Conservation (phyloP, 2,888 invertebrate species). For the Leucania comma region DNA sequence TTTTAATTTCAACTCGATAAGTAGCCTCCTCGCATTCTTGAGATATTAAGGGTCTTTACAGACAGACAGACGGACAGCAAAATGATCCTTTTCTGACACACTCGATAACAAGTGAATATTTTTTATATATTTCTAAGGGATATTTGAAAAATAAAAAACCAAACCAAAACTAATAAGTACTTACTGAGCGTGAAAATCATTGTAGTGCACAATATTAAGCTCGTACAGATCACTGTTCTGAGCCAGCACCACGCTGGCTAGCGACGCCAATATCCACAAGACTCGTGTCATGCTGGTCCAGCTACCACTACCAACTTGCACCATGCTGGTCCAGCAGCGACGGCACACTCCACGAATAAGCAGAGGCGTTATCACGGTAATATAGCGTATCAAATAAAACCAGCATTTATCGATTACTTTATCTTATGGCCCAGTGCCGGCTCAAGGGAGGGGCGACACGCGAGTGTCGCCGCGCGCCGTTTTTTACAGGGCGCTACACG, state of each 20-base stretch:
- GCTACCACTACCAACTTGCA: conserved; percentile 26
- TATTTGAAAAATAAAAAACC: background rate
- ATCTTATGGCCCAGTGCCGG: conserved; percentile 10
- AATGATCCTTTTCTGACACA: no score
- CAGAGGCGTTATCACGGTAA: conserved; percentile 20
- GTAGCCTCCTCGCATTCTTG: no score
- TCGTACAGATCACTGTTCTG: conserved; percentile 76
- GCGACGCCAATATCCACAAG: conserved; percentile 59
- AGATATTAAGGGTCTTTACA: no score
- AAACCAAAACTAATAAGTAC: no score
- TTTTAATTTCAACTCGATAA: no score
- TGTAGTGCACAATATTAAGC: conserved; percentile 88
- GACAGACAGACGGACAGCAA: no score
- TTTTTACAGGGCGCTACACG: no score
- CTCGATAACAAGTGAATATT: no score
- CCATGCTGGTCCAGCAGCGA: conserved; percentile 49
- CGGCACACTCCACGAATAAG: background rate
- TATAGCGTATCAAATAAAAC: conserved; percentile 41
- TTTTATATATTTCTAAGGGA: no score
- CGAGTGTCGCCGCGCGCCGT: no score
- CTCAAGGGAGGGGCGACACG: no score
- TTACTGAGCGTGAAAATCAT: conserved; percentile 91
- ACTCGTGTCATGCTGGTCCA: conserved; percentile 57
- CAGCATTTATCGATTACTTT: conserved; percentile 39
- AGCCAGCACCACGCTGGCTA: conserved; percentile 67